phyloP scores from a whole-genome alignment of 2,113 vertebrate genomes.

The Miniopterus natalensis region DNA sequence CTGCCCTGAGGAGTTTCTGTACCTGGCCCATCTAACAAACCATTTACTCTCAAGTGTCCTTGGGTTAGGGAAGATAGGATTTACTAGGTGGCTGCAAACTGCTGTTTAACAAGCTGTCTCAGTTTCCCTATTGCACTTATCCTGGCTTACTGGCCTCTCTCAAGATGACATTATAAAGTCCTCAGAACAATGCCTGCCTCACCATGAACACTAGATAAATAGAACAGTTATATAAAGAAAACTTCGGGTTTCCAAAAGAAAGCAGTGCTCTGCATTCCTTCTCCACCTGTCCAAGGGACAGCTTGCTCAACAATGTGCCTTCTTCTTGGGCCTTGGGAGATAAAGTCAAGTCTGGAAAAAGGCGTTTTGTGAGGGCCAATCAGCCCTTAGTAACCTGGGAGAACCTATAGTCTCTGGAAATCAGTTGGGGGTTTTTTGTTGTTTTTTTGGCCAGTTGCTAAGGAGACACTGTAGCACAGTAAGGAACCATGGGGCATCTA shows the following conservation, averaged over 20 bases:
- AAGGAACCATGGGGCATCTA: not conserved
- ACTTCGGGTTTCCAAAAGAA: not conserved
- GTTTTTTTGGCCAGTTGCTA: not conserved
- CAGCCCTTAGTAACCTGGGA: not conserved
- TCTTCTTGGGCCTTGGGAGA: not conserved
- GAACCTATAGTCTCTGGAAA: not conserved
- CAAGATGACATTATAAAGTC: not conserved
- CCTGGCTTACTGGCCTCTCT: too few species aligned
- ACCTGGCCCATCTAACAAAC: too few species aligned
- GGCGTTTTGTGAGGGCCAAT: not conserved
- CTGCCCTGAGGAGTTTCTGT: too few species aligned
- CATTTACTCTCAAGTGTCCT: too few species aligned
- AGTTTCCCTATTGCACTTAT: too few species aligned
- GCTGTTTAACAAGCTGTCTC: too few species aligned
- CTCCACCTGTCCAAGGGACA: not conserved
- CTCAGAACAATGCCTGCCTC: not conserved
- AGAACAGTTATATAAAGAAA: not conserved
- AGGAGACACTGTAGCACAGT: not conserved
- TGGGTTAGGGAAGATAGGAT: too few species aligned
- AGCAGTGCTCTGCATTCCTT: not conserved
- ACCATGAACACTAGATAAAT: not conserved
- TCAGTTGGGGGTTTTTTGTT: not conserved
- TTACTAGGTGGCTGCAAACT: too few species aligned
- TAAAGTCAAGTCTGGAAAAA: not conserved
- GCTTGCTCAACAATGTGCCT: not conserved